Conservation (phyloP, 2,888 invertebrate genomes). For the Imbricaverruca yamaguchii region DNA sequence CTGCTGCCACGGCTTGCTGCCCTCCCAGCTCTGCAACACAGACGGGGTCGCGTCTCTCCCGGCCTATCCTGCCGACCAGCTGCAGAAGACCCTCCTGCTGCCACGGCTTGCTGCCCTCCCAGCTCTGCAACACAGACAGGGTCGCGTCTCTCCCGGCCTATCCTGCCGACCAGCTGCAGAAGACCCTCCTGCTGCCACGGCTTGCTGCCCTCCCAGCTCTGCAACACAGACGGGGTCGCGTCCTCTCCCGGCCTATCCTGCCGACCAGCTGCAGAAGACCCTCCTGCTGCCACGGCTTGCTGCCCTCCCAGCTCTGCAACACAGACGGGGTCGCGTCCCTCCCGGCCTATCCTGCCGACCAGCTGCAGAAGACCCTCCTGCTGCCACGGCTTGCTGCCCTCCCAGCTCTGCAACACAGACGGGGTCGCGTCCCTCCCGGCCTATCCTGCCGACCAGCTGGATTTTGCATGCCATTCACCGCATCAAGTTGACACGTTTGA, state of each 20-base stretch:
- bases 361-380: background rate
- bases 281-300: background rate
- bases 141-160: constrained; percentile 44
- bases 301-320: constrained; percentile 28
- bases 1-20: constrained; percentile 1
- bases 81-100: background rate
- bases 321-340: too few relatives aligned
- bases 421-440: too few relatives aligned
- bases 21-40: constrained; percentile 29
- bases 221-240: constrained; percentile 22
- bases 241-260: too few relatives aligned
- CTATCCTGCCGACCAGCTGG: too few relatives aligned
- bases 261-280: background rate
- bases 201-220: constrained; percentile 28
- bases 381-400: constrained; percentile 4
- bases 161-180: constrained; percentile 41
- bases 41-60: too few relatives aligned
- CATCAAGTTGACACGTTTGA: too few relatives aligned
- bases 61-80: too few relatives aligned
- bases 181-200: background rate
- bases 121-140: constrained; percentile 32
- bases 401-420: constrained; percentile 32
- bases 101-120: constrained; percentile 6
- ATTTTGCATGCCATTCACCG: too few relatives aligned
- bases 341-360: too few relatives aligned